Base-by-base conservation (phyloP, 1,140 invertebrate genomes). In the Nylanderia fulva region DNA sequence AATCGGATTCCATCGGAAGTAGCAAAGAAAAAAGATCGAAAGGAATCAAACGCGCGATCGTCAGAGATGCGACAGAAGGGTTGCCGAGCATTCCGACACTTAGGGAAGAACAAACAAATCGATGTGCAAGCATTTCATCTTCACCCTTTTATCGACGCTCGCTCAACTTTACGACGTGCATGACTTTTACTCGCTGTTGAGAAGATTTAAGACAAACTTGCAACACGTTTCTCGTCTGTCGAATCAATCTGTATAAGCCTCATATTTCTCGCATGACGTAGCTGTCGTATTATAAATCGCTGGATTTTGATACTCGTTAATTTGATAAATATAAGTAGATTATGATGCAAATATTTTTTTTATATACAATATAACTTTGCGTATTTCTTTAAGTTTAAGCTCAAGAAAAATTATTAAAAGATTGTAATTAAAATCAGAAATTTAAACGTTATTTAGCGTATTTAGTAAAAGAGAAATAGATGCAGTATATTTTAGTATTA, bases 51-150 rank as follows among this genome's bases (percentile, higher is more conserved):
- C 69, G 82, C 69, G 82, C 85, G 45, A 48, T 15, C 15, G 88
- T 85, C 82, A 84, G 58, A 66, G 52, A 85, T 84, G 83, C 61
- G 82, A 71, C 66, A 85, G 80, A 87, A 79, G 58, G 76, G 74
- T 77, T 79, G 77, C 68, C 63, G 29, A 64, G 90, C 72, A 69
- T 85, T 82, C 69, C 68, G 58, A 79, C 52, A 76, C 61, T 84
- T 88, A 82, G 56, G 79, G 87, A 85, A 91, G 87, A 84, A 87
- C 92, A 93, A 93, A 93, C 91, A 93, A 93, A 93, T 93, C 92
- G 92, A 93, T 91, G 90, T 90, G 90, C 91, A 87, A 93, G 91
- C 89, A 91, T 93, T 92, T 93, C 91, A 91, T 92, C 89, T 86
- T 61, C 77, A 63, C 84, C 68, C 87, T 90, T 86, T 84, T 66